Evolutionary conservation across 2,888 invertebrate species (phyloP).

Genomic region (Cephus nigrinus): DNA sequence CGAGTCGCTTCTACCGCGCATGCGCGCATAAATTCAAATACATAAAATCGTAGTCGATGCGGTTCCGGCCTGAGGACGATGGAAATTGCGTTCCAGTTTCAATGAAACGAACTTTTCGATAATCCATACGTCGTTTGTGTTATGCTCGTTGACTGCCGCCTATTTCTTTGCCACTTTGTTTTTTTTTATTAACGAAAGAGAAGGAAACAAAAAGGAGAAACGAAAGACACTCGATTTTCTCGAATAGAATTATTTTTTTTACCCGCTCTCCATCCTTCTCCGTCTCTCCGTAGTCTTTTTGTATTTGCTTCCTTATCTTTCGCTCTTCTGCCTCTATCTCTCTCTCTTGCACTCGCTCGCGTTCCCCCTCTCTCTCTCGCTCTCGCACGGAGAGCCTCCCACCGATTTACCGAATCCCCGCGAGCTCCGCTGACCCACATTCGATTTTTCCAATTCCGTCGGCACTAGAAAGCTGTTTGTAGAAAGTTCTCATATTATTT

Average conservation of each 20-base stretch:
- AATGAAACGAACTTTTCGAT: background rate
- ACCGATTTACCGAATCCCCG: background rate
- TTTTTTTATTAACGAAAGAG: background rate
- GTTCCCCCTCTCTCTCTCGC: too few species aligned
- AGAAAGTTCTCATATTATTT: conserved; percentile 62
- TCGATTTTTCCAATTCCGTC: conserved; percentile 56
- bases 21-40: background rate
- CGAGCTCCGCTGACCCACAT: conserved; percentile 52
- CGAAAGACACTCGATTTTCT: conserved; percentile 52
- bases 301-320: background rate
- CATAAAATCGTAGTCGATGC: background rate
- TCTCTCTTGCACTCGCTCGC: too few species aligned
- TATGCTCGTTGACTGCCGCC: background rate
- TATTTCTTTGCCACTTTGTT: conserved; percentile 26
- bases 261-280: background rate
- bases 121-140: background rate
- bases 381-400: background rate
- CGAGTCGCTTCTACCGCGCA: too few species aligned
- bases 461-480: conserved; percentile 51
- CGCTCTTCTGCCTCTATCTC: background rate
- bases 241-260: conserved; percentile 50
- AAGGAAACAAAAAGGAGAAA: background rate
- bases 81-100: background rate
- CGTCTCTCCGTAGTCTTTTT: too few species aligned
- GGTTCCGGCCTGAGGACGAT: background rate